A percentile compares a stretch with the other conserved stretches of the same genome.
Evolutionary conservation across 2,797 vertebrate genomes (phyloP).

Genomic region (Vireo griseus): DNA sequence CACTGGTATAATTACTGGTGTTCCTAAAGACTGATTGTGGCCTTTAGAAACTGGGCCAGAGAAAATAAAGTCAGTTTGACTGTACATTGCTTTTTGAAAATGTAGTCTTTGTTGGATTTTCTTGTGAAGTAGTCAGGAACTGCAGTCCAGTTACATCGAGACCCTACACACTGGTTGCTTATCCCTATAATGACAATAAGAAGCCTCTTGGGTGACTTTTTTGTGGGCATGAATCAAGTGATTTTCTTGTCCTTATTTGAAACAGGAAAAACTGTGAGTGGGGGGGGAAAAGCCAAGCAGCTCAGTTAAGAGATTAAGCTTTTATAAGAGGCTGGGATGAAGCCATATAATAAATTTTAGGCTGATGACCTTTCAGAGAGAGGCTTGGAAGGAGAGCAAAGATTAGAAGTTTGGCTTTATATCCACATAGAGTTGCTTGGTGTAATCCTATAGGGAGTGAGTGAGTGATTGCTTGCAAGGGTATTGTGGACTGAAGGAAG

Average conservation of each 20-base stretch:
- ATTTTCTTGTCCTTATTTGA: neutral
- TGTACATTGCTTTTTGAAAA: neutral
- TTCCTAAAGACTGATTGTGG: neutral
- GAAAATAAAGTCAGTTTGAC: neutral
- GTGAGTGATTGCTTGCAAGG: neutral
- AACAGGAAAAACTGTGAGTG: neutral
- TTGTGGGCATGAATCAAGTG: neutral
- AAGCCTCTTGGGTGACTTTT: neutral
- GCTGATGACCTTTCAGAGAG: neutral
- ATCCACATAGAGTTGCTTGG: neutral
- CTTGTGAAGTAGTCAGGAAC: neutral
- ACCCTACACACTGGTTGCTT: neutral
- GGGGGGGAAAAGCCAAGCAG: neutral
- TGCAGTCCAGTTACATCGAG: neutral
- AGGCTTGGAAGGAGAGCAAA: neutral
- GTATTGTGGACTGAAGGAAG: neutral
- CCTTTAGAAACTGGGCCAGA: neutral
- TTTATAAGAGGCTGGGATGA: neutral
- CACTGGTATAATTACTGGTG: neutral
- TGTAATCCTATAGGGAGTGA: neutral
- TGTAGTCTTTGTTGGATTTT: neutral
- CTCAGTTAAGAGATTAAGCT: neutral
- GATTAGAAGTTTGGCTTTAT: neutral
- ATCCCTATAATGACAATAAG: neutral
- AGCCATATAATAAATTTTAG: neutral